Evolutionary conservation across 2,113 vertebrate species (phyloP).

Genomic region (Cryptotis parvus): DNA sequence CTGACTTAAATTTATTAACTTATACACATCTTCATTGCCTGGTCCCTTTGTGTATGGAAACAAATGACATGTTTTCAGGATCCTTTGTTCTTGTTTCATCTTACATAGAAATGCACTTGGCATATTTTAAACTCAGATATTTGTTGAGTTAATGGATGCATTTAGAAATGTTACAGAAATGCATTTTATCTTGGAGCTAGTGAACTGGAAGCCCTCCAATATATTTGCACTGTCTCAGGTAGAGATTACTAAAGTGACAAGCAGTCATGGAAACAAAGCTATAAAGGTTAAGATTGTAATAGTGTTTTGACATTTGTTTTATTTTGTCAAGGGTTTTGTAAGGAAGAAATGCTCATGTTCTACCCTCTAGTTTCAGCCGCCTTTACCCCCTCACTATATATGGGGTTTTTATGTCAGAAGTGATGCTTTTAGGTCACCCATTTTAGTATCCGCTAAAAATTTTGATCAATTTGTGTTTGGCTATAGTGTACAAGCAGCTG

Average conservation of each 20-base stretch:
- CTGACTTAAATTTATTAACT: neutral
- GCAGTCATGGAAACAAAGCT: neutral
- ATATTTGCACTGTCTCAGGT: neutral
- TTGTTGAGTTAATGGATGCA: neutral
- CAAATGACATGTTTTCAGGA: neutral
- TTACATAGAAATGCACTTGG: neutral
- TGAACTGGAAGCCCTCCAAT: neutral
- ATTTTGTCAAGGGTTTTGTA: slow-evolving; percentile 38
- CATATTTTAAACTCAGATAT: neutral
- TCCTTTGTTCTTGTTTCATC: neutral
- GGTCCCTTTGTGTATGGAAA: neutral
- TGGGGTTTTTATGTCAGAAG: slow-evolving; percentile 33
- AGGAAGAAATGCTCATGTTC: slow-evolving; percentile 5
- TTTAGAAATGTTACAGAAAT: neutral
- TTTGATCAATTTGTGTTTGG: neutral
- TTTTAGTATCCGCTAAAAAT: slow-evolving; percentile 38
- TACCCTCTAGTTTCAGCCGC: neutral
- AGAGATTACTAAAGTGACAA: neutral
- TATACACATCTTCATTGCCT: neutral
- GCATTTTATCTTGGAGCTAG: neutral
- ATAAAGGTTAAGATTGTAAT: slow-evolving; percentile 5
- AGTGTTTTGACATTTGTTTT: slow-evolving; percentile 48
- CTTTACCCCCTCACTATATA: neutral
- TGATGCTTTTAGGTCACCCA: neutral
- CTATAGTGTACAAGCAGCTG: neutral